phyloP scores from a whole-genome alignment of 2,113 vertebrate genomes.

The Aegotheles bennettii region DNA sequence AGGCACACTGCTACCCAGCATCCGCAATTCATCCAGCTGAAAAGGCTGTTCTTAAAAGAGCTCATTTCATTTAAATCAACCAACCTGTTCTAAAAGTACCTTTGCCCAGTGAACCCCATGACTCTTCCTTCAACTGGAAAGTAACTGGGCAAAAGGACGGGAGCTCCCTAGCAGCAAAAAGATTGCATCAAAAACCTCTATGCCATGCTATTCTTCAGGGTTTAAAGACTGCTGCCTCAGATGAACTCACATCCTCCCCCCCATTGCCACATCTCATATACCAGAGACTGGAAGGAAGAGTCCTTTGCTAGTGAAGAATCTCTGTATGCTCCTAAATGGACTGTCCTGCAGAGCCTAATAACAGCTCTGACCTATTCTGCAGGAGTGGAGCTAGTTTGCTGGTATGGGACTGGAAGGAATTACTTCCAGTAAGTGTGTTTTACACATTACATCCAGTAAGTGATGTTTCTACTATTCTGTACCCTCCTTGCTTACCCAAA shows the following conservation, averaged over 20 bases:
- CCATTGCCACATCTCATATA: not conserved
- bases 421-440: not conserved
- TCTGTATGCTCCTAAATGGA: fast-evolving
- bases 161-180: not conserved
- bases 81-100: not conserved
- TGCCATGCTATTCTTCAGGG: not conserved
- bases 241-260: not conserved
- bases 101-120: not conserved
- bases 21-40: not conserved
- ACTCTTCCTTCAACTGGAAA: not conserved
- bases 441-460: no score
- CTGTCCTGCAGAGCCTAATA: not conserved
- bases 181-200: not conserved
- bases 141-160: not conserved
- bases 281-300: not conserved
- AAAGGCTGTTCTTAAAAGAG: not conserved
- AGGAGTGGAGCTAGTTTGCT: not conserved
- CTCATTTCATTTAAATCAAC: not conserved
- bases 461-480: not conserved
- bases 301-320: not conserved
- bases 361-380: not conserved
- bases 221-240: not conserved
- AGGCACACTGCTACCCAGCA: not conserved
- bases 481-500: not conserved
- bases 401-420: not conserved